phyloP scores from a whole-genome alignment of 1,140 invertebrate species.

The Chrysomallon squamiferum region DNA sequence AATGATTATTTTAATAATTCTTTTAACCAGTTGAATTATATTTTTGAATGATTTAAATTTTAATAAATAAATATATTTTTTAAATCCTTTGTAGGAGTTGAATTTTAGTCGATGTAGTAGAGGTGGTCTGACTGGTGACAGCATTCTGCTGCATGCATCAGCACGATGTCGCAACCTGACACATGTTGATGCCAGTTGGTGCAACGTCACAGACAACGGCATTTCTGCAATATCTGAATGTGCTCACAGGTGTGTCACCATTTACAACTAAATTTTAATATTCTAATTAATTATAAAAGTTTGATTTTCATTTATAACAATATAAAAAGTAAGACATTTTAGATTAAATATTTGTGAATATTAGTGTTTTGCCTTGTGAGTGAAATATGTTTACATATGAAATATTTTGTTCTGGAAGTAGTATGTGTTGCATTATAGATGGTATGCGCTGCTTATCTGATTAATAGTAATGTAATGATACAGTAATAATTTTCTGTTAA shows the following conservation, averaged over 20 bases:
- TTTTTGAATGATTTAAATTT: too few relatives aligned
- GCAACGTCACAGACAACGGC: slow-evolving; percentile 52
- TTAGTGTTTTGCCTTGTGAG: too few relatives aligned
- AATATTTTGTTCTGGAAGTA: too few relatives aligned
- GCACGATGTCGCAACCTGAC: slow-evolving; percentile 52
- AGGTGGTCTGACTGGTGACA: slow-evolving; percentile 55
- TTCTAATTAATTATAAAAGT: background rate
- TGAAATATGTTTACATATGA: too few relatives aligned
- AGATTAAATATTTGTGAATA: background rate
- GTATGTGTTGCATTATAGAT: too few relatives aligned
- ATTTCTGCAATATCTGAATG: slow-evolving; percentile 51
- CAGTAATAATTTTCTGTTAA: too few relatives aligned
- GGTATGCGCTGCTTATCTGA: too few relatives aligned
- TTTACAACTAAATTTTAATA: too few relatives aligned
- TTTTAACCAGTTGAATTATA: too few relatives aligned
- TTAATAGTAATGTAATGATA: too few relatives aligned
- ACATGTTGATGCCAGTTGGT: slow-evolving; percentile 59
- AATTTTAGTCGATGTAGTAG: slow-evolving; percentile 54
- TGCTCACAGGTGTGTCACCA: slow-evolving; percentile 48
- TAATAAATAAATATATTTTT: too few relatives aligned
- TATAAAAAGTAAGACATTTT: background rate
- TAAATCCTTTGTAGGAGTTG: slow-evolving; percentile 45
- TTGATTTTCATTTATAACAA: background rate
- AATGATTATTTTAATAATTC: too few relatives aligned
- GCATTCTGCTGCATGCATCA: slow-evolving; percentile 52